Evolutionary conservation across 1,140 invertebrate genomes (phyloP).

Genomic region (Drosophila parvula): DNA sequence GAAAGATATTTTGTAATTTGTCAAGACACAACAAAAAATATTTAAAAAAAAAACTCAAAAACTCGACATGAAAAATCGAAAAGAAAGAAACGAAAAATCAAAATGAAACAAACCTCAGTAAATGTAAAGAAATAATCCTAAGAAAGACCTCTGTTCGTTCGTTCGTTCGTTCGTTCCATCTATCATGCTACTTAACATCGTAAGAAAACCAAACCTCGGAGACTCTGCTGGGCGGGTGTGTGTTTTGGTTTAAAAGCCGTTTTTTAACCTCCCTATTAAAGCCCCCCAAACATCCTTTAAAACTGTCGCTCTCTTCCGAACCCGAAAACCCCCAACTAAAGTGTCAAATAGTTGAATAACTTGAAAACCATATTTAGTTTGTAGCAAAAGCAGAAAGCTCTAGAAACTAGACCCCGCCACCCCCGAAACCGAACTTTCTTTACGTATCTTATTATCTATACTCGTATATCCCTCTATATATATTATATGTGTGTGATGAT

Average conservation of each 20-base stretch:
- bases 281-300: slow-evolving; percentile 15
- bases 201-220: slow-evolving; percentile 46
- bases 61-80: slow-evolving; percentile 54
- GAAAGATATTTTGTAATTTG: slow-evolving; percentile 75
- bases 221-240: slow-evolving; percentile 53
- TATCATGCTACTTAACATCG: slow-evolving; percentile 37
- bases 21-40: slow-evolving; percentile 52
- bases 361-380: slow-evolving; percentile 58
- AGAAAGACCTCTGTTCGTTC: slow-evolving; percentile 5
- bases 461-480: slow-evolving; percentile 2
- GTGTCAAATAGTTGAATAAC: slow-evolving; percentile 45
- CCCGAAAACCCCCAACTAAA: slow-evolving; percentile 24
- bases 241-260: slow-evolving; percentile 42
- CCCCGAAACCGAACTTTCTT: slow-evolving; percentile 31
- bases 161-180: slow-evolving; percentile 26
- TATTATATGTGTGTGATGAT: slow-evolving; percentile 11
- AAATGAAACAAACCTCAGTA: slow-evolving; percentile 62
- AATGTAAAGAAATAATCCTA: slow-evolving; percentile 26
- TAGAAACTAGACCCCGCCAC: slow-evolving; percentile 1
- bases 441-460: slow-evolving; percentile 5
- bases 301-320: slow-evolving; percentile 35
- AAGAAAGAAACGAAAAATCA: slow-evolving; percentile 62
- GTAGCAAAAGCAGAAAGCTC: slow-evolving; percentile 52
- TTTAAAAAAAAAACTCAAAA: slow-evolving; percentile 44
- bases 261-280: slow-evolving; percentile 14